Evolutionary conservation across 2,113 vertebrate genomes (phyloP), one percentile per base, ranked within the genome.

Genomic region (Butorides virescens): DNA sequence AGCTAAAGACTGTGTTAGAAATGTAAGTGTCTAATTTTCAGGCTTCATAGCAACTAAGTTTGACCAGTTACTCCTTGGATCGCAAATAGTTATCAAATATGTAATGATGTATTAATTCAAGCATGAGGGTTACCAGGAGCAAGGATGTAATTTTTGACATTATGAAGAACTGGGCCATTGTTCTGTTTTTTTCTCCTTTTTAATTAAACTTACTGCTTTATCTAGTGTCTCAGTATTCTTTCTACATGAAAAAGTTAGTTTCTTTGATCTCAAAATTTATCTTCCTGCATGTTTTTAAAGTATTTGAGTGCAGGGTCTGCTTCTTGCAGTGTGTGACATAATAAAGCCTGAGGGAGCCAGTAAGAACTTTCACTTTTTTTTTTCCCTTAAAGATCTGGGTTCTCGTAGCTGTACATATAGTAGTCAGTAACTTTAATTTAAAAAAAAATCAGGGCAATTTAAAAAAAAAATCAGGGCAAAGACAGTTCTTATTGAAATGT

Each of bases 1-100:
- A 99, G 91, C 98, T 99, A 9, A 99, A 99, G 94, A 99, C 99
- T 5, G 99, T 99, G 50, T 97, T 99, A 89, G 99, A 99, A 95
- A 99, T 99, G 99, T 99, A 97, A 98, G 98, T 97, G 59, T 82
- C 65, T 93, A 5, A 58, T 94, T 96, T 93, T 81, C 39, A 86
- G 67, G 12, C 16, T n/a, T 86, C 12, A 23, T n/a, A 52, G 20
- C 11, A n/a, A 37, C 7, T 6, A 44, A 44, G 13, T 70, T 90
- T 71, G 21, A 75, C 46, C 15, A 46, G 14, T 78, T 72, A 37
- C 23, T 79, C 3, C 15, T 18, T 91, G 44, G 12, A 55, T 59
- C 85, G 21, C 52, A 67, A 67, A 6, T 47, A 36, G 2, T 39
- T 90, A 13, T 52, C 49, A 66, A 89, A 53, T 70, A n/a, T 12